These are phyloP conservation scores for Syritta pipiens DNA, from an alignment of 2,888 invertebrate species.

Conservation along the genomic window DNA sequence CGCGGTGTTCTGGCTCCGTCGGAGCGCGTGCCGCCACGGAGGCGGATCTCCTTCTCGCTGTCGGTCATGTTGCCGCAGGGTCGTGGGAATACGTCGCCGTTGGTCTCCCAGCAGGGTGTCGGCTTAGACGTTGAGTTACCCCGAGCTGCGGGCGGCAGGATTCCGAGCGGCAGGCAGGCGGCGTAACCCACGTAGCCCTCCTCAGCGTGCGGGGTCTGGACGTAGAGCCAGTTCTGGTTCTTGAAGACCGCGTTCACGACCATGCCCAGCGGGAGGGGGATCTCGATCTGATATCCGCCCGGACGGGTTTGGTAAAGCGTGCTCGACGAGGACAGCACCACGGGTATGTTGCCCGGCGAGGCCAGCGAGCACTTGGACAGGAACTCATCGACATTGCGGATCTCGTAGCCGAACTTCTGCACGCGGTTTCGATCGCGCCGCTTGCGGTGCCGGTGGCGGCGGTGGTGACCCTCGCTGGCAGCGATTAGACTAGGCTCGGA, in stretches of 20 bases:
- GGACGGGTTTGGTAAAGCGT: constrained; percentile 87
- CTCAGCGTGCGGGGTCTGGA: constrained; percentile 91
- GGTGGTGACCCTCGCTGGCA: constrained; percentile 76
- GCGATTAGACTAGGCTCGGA: constrained; percentile 78
- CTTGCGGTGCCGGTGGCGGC: constrained; percentile 78
- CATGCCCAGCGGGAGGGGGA: constrained; percentile 88
- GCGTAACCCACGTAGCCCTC: constrained; percentile 90
- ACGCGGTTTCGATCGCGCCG: constrained; percentile 77
- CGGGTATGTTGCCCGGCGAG: constrained; percentile 91
- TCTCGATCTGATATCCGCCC: constrained; percentile 85
- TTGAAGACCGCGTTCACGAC: constrained; percentile 93
- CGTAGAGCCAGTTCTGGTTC: constrained; percentile 91
- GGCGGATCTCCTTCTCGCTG: constrained; percentile 84
- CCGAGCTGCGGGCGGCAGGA: constrained; percentile 81
- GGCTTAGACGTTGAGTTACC: constrained; percentile 78
- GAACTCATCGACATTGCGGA: constrained; percentile 88
- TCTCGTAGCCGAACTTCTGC: constrained; percentile 87
- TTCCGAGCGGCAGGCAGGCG: constrained; percentile 88
- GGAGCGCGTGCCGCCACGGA: constrained; percentile 84
- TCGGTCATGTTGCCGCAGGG: constrained; percentile 91
- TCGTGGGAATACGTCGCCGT: constrained; percentile 89
- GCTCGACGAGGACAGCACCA: constrained; percentile 88
- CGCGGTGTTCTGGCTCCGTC: constrained; percentile 83
- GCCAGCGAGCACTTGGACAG: constrained; percentile 89
- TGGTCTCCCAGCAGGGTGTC: constrained; percentile 89